Evolutionary conservation across 2,888 invertebrate genomes (phyloP).

Genomic region (Bursaphelenchus okinawaensis): DNA sequence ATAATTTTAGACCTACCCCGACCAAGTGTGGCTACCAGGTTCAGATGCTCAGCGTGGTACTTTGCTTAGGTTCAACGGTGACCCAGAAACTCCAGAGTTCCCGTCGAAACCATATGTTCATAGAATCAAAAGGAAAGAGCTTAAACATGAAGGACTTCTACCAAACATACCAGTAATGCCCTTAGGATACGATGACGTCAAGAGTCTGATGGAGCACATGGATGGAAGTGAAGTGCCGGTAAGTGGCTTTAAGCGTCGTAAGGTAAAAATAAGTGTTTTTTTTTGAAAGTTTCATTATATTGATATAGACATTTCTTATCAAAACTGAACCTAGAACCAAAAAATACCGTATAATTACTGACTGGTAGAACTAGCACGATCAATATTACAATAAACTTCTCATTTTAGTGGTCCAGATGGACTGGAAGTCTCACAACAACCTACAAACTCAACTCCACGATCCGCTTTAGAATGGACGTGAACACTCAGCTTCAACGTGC

Average conservation of each 20-base stretch:
- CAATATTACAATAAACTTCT: conserved; percentile 36
- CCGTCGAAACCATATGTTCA: conserved; percentile 57
- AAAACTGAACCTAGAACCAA: too few relatives aligned
- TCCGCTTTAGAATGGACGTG: conserved; percentile 28
- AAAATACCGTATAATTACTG: too few relatives aligned
- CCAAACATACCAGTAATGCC: conserved; percentile 60
- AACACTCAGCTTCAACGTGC: conserved; percentile 18
- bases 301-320: too few relatives aligned
- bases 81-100: conserved; percentile 62
- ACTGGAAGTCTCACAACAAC: conserved; percentile 59
- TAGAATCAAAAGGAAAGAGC: conserved; percentile 19
- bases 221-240: conserved; percentile 53
- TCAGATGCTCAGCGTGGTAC: conserved; percentile 28
- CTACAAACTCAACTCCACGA: conserved; percentile 52
- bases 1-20: conserved; percentile 30
- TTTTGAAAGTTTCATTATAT: conserved; percentile 3
- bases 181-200: conserved; percentile 60
- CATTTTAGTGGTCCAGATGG: conserved; percentile 40
- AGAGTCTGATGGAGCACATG: conserved; percentile 41
- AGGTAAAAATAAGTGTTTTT: too few relatives aligned
- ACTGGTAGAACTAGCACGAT: too few relatives aligned
- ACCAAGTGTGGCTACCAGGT: conserved; percentile 29
- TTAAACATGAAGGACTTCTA: conserved; percentile 31
- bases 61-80: conserved; percentile 58
- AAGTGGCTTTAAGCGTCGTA: too few relatives aligned